Base-by-base conservation (phyloP, 2,888 invertebrate genomes). In the Drosophila anomelani region DNA sequence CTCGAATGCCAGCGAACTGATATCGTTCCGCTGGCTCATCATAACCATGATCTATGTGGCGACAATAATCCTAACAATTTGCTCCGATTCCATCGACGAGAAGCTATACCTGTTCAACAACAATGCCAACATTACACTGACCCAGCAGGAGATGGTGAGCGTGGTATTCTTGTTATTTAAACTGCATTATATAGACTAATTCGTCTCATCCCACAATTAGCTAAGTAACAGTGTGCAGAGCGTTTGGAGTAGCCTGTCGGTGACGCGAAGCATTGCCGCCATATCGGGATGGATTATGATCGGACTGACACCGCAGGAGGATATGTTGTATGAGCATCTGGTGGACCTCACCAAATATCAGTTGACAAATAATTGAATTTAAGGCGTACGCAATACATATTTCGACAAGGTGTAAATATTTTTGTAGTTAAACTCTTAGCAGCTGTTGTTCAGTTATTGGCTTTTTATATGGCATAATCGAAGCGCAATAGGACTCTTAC, bases 221-320 rank as follows among this genome's bases (percentile, higher is more conserved):
- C 90, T 93, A 63, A 93, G 93, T 68, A 91, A 91, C 76, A 91
- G 91, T 71, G 93, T 94, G 64, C 82, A 94, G 56, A 92, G 91
- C 39, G 92, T 93, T 7, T 94, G 94, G 94, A 94, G 93, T 70
- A 93, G 93, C 77, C 81, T 94, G 75, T 94, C 94, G 51, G 91
- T 94, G 63, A 94, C 94, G 80, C 91, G 94, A 49, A 93, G 94
- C 63, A 90, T 93, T 79, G 92, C 94, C 57, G 94, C 94, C 38
- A 93, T 94, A 68, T 89, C 93, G 39, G 94, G 94, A 32, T 94
- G 94, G 94, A 92, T 94, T 49, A 92, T 94, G 88, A 92, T 94
- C 44, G 94, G 94, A 2, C 84, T 94, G 71, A 93, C 93, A 72
- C 93, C 94, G 41, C 91, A 92, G 38, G 94, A 94, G 79, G 94